These are phyloP conservation scores for Pandemis corylana DNA, from an alignment of 2,888 invertebrate species.

Conservation along the genomic window DNA sequence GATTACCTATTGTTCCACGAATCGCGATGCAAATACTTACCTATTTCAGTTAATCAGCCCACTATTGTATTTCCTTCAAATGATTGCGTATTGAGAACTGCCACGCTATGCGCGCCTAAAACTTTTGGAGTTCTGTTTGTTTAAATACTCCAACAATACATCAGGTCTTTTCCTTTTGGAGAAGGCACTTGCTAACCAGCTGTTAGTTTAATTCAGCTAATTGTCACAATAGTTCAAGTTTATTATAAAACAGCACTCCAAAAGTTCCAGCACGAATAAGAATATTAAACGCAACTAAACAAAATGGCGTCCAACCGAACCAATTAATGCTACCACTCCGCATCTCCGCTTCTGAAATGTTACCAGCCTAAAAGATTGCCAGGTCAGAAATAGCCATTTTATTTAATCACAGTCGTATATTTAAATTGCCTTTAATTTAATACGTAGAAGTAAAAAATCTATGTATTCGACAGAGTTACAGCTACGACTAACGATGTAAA, in stretches of 20 bases:
- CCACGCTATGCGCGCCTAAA: background rate
- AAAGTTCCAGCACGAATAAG: conserved; percentile 28
- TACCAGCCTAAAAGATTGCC: background rate
- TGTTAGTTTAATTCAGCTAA: background rate
- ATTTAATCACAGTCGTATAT: conserved; percentile 23
- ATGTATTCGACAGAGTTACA: conserved; percentile 68
- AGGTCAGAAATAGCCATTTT: conserved; percentile 14
- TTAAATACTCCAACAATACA: background rate
- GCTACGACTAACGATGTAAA: conserved; percentile 74
- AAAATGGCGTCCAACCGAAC: conserved; percentile 3
- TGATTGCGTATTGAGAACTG: background rate
- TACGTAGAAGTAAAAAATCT: conserved; percentile 62
- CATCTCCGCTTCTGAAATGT: conserved; percentile 6
- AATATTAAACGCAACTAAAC: conserved; percentile 26
- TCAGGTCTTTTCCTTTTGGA: conserved; percentile 7
- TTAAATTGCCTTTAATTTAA: conserved; percentile 24
- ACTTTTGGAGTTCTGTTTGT: conserved; percentile 19
- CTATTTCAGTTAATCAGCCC: background rate
- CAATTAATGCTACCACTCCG: background rate
- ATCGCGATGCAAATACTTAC: background rate
- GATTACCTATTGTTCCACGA: too few species aligned
- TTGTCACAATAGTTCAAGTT: background rate
- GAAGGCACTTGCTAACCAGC: conserved; percentile 13
- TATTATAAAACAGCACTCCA: conserved; percentile 13
- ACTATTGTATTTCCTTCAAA: background rate